Evolutionary conservation across 2,113 vertebrate genomes (phyloP).

Genomic region (Onychorhynchus coronatus): DNA sequence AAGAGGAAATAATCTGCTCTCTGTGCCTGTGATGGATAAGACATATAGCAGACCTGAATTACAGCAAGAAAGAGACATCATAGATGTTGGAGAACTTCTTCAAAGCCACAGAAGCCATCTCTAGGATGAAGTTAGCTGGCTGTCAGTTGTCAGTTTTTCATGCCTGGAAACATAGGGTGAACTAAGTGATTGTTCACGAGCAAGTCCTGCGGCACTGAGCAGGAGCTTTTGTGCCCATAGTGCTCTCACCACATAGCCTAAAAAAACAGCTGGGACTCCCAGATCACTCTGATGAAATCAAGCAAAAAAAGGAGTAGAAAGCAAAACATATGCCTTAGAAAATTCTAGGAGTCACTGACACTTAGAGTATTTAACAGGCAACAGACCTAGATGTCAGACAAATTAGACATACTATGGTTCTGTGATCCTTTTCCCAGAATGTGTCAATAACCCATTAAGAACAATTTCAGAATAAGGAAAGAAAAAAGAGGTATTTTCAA

Average conservation of each 20-base stretch:
- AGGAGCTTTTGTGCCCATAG: not conserved
- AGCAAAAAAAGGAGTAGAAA: not conserved
- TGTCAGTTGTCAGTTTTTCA: not conserved
- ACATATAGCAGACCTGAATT: not conserved
- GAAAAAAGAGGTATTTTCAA: not conserved
- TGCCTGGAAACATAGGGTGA: not conserved
- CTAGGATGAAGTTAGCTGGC: not conserved
- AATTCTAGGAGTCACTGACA: slow-evolving; percentile 7
- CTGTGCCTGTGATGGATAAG: not conserved
- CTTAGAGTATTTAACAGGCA: not conserved
- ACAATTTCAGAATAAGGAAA: not conserved
- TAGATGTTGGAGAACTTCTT: not conserved
- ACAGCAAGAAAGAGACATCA: not conserved
- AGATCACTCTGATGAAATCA: not conserved
- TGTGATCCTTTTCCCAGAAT: slow-evolving; percentile 39
- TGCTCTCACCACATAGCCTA: not conserved
- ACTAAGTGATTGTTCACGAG: not conserved
- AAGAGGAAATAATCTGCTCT: not conserved
- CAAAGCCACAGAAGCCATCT: not conserved
- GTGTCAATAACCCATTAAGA: not conserved
- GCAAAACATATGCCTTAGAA: not conserved
- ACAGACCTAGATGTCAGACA: not conserved
- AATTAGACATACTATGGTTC: not conserved
- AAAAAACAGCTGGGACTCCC: not conserved
- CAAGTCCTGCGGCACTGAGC: not conserved